Conservation (phyloP, 2,113 vertebrate species). For the Papio anubis region DNA sequence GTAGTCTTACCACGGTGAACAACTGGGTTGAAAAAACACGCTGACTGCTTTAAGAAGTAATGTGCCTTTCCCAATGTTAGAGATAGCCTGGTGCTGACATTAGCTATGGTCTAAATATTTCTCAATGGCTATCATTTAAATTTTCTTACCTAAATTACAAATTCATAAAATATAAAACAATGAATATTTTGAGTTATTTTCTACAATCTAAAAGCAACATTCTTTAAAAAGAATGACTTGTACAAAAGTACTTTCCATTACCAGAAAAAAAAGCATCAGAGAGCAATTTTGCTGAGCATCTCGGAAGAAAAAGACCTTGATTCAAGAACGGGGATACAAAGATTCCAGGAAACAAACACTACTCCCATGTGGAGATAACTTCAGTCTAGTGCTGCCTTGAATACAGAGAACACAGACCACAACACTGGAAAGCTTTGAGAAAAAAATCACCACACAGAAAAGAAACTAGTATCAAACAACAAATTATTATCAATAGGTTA, state of each 20-base stretch:
- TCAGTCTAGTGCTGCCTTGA: not conserved
- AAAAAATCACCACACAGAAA: not conserved
- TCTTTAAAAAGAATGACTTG: not conserved
- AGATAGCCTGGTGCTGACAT: not conserved
- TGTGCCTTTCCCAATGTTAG: not conserved
- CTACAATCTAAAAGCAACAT: not conserved
- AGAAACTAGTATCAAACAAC: not conserved
- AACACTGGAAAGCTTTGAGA: not conserved
- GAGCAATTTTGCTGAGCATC: not conserved
- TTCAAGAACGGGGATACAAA: not conserved
- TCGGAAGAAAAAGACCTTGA: not conserved
- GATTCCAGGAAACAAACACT: not conserved
- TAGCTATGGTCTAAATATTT: not conserved
- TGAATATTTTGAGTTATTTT: not conserved
- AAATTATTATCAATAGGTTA: not conserved
- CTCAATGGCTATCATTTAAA: not conserved
- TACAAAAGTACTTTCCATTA: not conserved
- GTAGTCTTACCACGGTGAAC: constrained; percentile 90
- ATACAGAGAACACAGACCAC: not conserved
- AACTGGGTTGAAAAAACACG: constrained; percentile 79
- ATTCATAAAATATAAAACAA: not conserved
- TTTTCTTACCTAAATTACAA: not conserved
- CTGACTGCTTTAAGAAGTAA: not conserved
- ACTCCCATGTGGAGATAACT: not conserved
- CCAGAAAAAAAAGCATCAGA: not conserved